These are phyloP conservation scores for Cladopsammia gracilis DNA, from an alignment of 64 coral and sea anemone species.

Conservation along the genomic window DNA sequence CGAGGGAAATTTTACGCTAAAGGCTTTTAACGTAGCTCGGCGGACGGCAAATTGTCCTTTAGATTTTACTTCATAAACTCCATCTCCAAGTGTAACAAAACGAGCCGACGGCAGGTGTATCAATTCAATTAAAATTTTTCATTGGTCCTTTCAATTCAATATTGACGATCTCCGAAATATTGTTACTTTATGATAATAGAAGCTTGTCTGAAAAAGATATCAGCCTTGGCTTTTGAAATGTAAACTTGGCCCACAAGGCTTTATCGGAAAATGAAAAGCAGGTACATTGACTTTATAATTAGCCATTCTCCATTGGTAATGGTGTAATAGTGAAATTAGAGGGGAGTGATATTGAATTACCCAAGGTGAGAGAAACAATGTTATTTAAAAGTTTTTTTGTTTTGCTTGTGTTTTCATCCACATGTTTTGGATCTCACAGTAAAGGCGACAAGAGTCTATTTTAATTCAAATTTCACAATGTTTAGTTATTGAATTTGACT, in stretches of 20 bases:
- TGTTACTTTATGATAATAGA: slow-evolving; percentile 25
- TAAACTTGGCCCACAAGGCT: neutral
- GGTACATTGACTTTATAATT: slow-evolving; percentile 1
- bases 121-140: neutral
- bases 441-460: neutral
- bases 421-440: neutral
- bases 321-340: neutral
- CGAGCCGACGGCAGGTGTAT: slow-evolving; percentile 16
- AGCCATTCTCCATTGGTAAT: neutral
- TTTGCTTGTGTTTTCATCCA: neutral
- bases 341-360: neutral
- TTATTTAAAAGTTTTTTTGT: neutral
- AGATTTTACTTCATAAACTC: neutral
- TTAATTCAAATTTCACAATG: slow-evolving; percentile 58
- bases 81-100: slow-evolving; percentile 8
- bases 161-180: slow-evolving; percentile 17
- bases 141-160: slow-evolving; percentile 36
- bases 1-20: neutral
- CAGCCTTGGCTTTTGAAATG: neutral
- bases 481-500: slow-evolving; percentile 39
- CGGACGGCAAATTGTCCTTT: too few species aligned
- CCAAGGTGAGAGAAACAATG: neutral
- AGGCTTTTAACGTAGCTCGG: neutral
- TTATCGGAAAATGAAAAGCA: slow-evolving; percentile 3
- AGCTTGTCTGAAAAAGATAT: slow-evolving; percentile 34